Base-by-base conservation (phyloP, 2,113 vertebrate species). In the Carassius auratus region DNA sequence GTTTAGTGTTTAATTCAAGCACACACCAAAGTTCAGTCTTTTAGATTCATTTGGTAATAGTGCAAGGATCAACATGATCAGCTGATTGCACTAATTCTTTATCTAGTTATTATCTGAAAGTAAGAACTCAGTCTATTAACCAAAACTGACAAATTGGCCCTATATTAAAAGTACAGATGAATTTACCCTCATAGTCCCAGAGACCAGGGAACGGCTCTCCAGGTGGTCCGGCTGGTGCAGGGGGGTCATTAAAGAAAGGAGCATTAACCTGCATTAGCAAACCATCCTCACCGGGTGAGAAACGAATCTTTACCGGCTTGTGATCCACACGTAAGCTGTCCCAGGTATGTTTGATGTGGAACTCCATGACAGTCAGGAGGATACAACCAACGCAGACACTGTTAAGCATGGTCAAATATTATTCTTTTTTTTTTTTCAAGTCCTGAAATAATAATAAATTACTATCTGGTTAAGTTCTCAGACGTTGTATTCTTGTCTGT, bases 131-230 rank as follows among this genome's bases (percentile, higher is more conserved):
- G 36, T 9, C 66, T 38, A 13, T 52, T 14, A 15, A 15, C 13
- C 50, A 38, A 36, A 21, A 59, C 19, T 21, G 55, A 59, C 7
- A 8, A 59, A 33, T 78, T 59, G 45, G 15, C 45, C 30, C 3
- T 33, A 17, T 33, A 62, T 69, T 26, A 52, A 61, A 7, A 5
- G 5, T 15, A 17, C 5, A 33, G 23, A 30, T 21, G 1, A 42
- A 61, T 87, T 8, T 89, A 97, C 96, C 97, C 93, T 99, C 97
- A 88, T 96, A 98, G 89, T 98, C 89, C 97, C 97, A 99, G 50
- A 98, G 94, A 23, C 91, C 92, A 89, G 92, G 92, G 79, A 97
- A 97, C 48, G 97, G 90, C 45, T 96, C 92, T 71, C 95, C 92
- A 0, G 94, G 89, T 69, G 95, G 93, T 30, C 95, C 95, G 3